Evolutionary conservation across 2,888 invertebrate species (phyloP).

Genomic region (Eupeodes latifasciatus): DNA sequence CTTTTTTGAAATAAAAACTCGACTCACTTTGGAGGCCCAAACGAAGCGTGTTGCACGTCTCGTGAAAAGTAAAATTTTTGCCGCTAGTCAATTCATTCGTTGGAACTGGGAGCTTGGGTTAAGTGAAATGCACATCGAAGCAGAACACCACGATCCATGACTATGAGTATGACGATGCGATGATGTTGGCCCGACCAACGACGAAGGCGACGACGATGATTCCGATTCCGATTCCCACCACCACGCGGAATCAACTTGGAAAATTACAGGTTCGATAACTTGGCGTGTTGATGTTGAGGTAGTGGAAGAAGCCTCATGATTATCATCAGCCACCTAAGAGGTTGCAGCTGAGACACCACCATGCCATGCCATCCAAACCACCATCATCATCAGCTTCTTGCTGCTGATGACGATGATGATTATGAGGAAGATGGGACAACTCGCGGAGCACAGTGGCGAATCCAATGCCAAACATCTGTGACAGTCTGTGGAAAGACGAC

Average conservation of each 20-base stretch:
- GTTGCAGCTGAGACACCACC: slow-evolving; percentile 6
- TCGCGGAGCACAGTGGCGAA: slow-evolving; percentile 31
- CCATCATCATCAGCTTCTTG: too few species aligned
- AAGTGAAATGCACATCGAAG: slow-evolving; percentile 73
- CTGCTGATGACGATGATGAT: neutral
- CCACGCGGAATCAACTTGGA: slow-evolving; percentile 58
- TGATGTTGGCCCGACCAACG: neutral
- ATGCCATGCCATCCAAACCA: slow-evolving; percentile 15
- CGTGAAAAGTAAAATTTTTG: slow-evolving; percentile 67
- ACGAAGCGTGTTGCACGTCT: slow-evolving; percentile 46
- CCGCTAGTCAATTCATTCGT: slow-evolving; percentile 27
- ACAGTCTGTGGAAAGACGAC: slow-evolving; percentile 20
- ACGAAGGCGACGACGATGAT: slow-evolving; percentile 1
- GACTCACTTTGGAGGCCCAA: neutral
- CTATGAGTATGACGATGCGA: neutral
- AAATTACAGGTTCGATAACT: slow-evolving; percentile 73
- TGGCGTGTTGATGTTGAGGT: slow-evolving; percentile 49
- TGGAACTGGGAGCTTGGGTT: slow-evolving; percentile 15
- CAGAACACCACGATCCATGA: slow-evolving; percentile 49
- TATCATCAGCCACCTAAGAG: slow-evolving; percentile 32
- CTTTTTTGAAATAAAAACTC: neutral
- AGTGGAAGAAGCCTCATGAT: slow-evolving; percentile 45
- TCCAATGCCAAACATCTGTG: slow-evolving; percentile 64
- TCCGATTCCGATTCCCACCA: slow-evolving; percentile 41
- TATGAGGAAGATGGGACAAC: slow-evolving; percentile 62